Conservation (phyloP, 2,113 vertebrate species). For the Sapajus apella region DNA sequence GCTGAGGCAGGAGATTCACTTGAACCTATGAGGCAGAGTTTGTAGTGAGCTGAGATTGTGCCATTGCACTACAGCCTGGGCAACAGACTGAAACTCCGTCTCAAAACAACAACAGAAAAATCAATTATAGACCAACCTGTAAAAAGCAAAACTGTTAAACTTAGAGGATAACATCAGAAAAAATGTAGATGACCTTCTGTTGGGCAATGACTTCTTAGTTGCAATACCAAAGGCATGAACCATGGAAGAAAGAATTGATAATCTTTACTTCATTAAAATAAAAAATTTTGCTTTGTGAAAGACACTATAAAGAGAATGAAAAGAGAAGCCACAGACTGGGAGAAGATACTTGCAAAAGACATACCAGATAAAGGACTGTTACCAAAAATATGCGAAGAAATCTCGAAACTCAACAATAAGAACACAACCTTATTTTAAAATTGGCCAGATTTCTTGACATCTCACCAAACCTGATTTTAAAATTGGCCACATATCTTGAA, state of each 20-base stretch:
- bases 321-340: background rate
- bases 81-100: too few relatives aligned
- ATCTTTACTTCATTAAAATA: background rate
- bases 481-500: background rate
- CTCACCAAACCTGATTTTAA: background rate
- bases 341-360: too few relatives aligned
- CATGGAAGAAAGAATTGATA: background rate
- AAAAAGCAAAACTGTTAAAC: background rate
- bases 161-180: background rate
- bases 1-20: too few relatives aligned
- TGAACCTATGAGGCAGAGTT: too few relatives aligned
- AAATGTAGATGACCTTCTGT: background rate
- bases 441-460: background rate
- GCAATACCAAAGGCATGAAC: background rate
- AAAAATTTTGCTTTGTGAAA: background rate
- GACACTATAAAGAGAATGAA: background rate
- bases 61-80: too few relatives aligned
- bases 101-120: background rate
- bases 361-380: too few relatives aligned
- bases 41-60: too few relatives aligned
- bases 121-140: background rate
- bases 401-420: too few relatives aligned
- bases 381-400: too few relatives aligned
- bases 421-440: too few relatives aligned
- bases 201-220: background rate